Evolutionary conservation across 2,888 invertebrate species (phyloP).

Genomic region (Disparrhopalites patrizii): DNA sequence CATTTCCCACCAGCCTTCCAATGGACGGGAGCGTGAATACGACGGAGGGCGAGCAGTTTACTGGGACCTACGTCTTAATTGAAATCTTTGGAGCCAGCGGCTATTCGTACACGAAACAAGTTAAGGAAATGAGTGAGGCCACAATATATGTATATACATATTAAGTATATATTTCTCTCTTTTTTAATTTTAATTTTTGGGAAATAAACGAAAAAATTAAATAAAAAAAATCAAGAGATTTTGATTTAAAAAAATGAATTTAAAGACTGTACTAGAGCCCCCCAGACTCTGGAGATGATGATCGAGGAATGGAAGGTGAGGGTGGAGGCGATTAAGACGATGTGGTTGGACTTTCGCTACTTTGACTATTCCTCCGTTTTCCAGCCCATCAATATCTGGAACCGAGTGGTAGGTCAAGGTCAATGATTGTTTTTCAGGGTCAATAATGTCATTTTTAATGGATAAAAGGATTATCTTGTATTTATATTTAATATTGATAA

Average conservation of each 20-base stretch:
- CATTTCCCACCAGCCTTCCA: background rate
- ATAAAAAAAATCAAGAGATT: background rate
- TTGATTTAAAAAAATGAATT: background rate
- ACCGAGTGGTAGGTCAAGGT: conserved; percentile 20
- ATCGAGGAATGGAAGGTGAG: conserved; percentile 32
- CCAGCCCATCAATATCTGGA: conserved; percentile 34
- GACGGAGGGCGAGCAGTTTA: conserved; percentile 17
- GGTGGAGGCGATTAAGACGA: conserved; percentile 3
- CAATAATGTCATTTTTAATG: background rate
- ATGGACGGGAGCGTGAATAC: conserved; percentile 15
- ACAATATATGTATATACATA: background rate
- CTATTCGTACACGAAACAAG: conserved; percentile 25
- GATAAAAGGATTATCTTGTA: background rate
- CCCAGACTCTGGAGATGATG: conserved; percentile 23
- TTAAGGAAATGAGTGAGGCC: conserved; percentile 13
- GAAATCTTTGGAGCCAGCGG: conserved; percentile 41
- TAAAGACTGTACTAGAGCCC: conserved; percentile 13
- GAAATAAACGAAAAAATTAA: background rate
- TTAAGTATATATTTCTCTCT: background rate
- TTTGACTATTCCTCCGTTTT: conserved; percentile 16
- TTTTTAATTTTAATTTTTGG: background rate
- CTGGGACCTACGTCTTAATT: conserved; percentile 36
- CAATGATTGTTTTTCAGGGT: background rate
- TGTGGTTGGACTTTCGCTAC: conserved; percentile 1
- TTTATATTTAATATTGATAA: background rate